A percentile compares a stretch with the other conserved stretches of the same genome.
Evolutionary conservation across 2,113 vertebrate genomes (phyloP).

Genomic region (Paradoxurus hermaphroditus): DNA sequence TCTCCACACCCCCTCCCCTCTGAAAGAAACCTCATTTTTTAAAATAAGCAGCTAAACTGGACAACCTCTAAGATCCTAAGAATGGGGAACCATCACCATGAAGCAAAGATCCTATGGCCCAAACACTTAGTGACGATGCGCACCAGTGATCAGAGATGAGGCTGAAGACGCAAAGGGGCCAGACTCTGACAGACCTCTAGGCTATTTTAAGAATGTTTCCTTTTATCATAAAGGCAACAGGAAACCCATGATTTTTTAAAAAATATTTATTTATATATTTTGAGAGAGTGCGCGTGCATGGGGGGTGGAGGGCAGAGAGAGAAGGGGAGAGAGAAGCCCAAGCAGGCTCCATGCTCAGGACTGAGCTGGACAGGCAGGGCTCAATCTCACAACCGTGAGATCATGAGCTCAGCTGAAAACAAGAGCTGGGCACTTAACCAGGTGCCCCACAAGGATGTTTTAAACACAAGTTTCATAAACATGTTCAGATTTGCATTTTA

Average conservation of each 20-base stretch:
- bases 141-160: not conserved
- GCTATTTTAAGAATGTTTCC: not conserved
- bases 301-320: too few species aligned
- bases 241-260: not conserved
- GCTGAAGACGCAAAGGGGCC: not conserved
- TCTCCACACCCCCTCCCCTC: not conserved
- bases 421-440: too few species aligned
- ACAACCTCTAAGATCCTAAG: not conserved
- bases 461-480: slow-evolving; percentile 2
- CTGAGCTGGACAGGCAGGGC: too few species aligned
- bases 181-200: not conserved
- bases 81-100: not conserved
- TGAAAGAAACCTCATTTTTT: not conserved
- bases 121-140: not conserved
- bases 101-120: not conserved
- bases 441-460: not conserved
- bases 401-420: too few species aligned
- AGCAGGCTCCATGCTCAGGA: too few species aligned
- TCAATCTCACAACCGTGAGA: too few species aligned
- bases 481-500: not conserved
- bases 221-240: not conserved
- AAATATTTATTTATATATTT: too few species aligned
- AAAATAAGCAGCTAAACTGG: not conserved
- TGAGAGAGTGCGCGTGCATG: too few species aligned
- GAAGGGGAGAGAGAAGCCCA: too few species aligned